Conservation (phyloP, 2,888 invertebrate species). For the Julus scanicus region DNA sequence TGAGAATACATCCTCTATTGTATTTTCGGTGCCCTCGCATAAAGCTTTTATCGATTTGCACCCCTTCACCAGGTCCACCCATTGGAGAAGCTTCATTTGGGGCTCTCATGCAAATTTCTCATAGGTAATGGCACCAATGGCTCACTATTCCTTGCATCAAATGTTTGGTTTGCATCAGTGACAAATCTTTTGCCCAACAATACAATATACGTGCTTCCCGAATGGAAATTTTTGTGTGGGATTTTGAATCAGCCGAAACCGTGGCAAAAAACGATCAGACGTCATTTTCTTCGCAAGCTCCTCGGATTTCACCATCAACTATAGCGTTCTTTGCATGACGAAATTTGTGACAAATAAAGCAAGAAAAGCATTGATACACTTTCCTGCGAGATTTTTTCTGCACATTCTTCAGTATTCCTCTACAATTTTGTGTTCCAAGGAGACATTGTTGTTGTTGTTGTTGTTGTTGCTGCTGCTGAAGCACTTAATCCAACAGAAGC, state of each 20-base stretch:
- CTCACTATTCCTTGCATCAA: constrained; percentile 26
- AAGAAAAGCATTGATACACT: constrained; percentile 32
- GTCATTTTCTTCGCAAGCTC: neutral
- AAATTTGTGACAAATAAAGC: constrained; percentile 16
- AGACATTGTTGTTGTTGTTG: constrained; percentile 47
- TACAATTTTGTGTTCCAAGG: constrained; percentile 12
- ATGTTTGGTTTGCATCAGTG: neutral
- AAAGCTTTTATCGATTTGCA: constrained; percentile 50
- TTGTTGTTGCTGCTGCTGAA: constrained; percentile 11
- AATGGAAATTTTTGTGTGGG: constrained; percentile 47
- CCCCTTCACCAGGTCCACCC: constrained; percentile 46
- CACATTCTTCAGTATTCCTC: neutral
- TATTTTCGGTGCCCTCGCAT: constrained; percentile 30
- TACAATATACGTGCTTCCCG: constrained; percentile 35
- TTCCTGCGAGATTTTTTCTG: constrained; percentile 20
- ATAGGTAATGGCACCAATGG: constrained; percentile 27
- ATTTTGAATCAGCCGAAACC: neutral
- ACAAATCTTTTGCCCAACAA: constrained; percentile 41
- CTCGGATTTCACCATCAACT: constrained; percentile 23
- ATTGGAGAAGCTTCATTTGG: constrained; percentile 44
- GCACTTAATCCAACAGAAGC: neutral
- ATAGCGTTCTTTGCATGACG: constrained; percentile 44
- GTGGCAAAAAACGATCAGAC: constrained; percentile 49
- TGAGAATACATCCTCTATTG: constrained; percentile 32
- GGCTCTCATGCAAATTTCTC: constrained; percentile 1